Conservation (phyloP, 2,113 vertebrate genomes). For the Cacatua alba region DNA sequence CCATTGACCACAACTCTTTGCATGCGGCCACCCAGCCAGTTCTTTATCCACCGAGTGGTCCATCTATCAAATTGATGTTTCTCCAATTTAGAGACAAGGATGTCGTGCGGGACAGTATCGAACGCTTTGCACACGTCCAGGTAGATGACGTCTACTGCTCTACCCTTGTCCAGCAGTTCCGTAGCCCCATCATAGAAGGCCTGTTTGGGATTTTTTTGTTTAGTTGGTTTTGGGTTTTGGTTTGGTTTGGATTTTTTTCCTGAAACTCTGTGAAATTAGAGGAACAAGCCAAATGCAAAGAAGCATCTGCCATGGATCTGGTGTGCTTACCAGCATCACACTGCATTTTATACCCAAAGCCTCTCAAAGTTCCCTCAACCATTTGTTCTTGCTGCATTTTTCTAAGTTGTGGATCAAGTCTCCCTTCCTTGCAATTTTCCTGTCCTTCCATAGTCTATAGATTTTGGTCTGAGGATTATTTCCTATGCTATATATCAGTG, state of each 20-base stretch:
- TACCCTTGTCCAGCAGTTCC: no score
- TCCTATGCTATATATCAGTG: not conserved
- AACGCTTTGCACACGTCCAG: no score
- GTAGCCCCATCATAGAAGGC: no score
- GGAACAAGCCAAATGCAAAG: not conserved
- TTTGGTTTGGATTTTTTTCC: not conserved
- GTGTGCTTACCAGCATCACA: not conserved
- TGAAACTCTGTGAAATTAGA: conserved; percentile 1
- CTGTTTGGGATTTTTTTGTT: not conserved
- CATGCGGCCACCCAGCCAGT: no score
- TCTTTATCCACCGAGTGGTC: no score
- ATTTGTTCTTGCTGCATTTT: not conserved
- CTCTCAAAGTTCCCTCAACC: not conserved
- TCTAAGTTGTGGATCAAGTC: not conserved
- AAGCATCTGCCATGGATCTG: not conserved
- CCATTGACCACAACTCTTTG: no score
- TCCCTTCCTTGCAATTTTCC: not conserved
- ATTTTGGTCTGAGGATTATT: not conserved
- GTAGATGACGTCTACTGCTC: no score
- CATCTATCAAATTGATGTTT: no score
- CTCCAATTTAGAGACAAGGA: no score
- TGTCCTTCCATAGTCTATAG: not conserved
- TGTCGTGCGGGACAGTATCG: no score
- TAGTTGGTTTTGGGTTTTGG: not conserved
- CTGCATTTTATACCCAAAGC: not conserved